Conservation (phyloP, 2,888 invertebrate species). For the Timandra comae region DNA sequence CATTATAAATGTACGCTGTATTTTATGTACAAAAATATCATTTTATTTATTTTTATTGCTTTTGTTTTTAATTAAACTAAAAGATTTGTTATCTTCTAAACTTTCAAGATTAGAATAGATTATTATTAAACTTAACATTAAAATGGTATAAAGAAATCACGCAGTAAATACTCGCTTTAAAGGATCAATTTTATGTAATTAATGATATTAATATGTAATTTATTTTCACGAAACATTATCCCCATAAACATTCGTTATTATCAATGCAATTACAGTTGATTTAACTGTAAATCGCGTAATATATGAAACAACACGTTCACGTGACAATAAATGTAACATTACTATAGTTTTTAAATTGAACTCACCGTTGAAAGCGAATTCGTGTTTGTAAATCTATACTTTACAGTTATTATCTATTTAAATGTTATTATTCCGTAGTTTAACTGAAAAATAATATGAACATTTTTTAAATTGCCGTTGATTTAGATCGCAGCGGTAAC, state of each 20-base stretch:
- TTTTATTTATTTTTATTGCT: background rate
- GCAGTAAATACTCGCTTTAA: too few species aligned
- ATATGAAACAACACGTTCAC: slow-evolving; percentile 5
- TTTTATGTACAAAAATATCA: background rate
- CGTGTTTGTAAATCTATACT: slow-evolving; percentile 25
- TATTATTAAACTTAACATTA: too few species aligned
- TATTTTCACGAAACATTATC: too few species aligned
- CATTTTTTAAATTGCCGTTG: slow-evolving; percentile 8
- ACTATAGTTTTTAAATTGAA: slow-evolving; percentile 14
- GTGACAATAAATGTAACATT: slow-evolving; percentile 7
- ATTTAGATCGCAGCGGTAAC: slow-evolving; percentile 5
- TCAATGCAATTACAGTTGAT: slow-evolving; percentile 3
- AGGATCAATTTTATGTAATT: too few species aligned
- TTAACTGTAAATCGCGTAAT: slow-evolving; percentile 5
- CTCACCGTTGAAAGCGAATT: slow-evolving; percentile 26
- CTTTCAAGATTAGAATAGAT: too few species aligned
- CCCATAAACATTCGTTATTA: too few species aligned
- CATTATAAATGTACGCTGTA: too few species aligned
- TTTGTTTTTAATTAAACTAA: too few species aligned
- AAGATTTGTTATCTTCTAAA: too few species aligned
- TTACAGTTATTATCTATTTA: slow-evolving; percentile 13
- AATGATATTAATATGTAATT: too few species aligned
- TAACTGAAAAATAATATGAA: background rate
- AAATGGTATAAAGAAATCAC: too few species aligned
- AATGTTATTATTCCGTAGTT: too few species aligned